Percentiles rank a stretch among this genome's conserved stretches.
Evolutionary conservation across 2,113 vertebrate genomes (phyloP).

Genomic region (Pseudorectes ferrugineus): DNA sequence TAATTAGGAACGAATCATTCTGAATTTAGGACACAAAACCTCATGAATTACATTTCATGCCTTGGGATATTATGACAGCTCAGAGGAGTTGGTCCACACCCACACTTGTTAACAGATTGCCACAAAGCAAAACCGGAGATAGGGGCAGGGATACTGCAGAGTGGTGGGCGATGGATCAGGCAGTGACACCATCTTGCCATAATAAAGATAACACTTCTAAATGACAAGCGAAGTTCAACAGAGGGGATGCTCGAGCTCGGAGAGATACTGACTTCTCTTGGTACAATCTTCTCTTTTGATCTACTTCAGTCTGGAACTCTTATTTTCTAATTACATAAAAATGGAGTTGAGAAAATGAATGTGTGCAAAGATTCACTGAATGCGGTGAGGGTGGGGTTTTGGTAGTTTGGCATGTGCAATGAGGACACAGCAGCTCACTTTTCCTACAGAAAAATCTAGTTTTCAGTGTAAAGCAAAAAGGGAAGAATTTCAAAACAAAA

Average conservation of each 20-base stretch:
- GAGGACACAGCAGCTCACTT: background rate
- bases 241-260: background rate
- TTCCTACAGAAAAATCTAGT: background rate
- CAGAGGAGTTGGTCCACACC: background rate
- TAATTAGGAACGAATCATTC: background rate
- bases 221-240: background rate
- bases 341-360: background rate
- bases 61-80: background rate
- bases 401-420: accelerated
- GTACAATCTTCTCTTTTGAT: background rate
- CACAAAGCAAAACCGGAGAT: background rate
- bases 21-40: background rate
- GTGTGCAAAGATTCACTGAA: background rate
- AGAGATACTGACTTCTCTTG: background rate
- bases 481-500: background rate
- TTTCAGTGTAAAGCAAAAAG: background rate
- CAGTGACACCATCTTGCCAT: background rate
- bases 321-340: background rate
- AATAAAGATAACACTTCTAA: background rate
- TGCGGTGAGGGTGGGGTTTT: background rate
- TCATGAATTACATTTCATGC: background rate
- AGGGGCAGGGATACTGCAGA: background rate
- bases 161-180: background rate
- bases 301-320: background rate
- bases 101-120: background rate